A percentile compares a stretch with the other conserved stretches of the same genome.
Evolutionary conservation across 1,140 invertebrate genomes (phyloP).

Genomic region (Lepidostoma basale): DNA sequence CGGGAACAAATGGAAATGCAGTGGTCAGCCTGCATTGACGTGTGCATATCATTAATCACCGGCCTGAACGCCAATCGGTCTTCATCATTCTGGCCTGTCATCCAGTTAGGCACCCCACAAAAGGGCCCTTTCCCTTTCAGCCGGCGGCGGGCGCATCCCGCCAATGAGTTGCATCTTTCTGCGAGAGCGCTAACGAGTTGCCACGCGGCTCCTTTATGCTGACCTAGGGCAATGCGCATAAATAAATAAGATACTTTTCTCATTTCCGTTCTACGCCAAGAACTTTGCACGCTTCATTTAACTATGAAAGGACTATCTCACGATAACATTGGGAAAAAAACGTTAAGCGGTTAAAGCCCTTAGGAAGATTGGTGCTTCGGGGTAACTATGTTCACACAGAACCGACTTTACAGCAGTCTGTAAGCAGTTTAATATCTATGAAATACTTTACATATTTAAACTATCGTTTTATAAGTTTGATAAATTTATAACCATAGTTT

Average conservation of each 20-base stretch:
- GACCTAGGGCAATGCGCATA: neutral
- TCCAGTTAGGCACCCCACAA: neutral
- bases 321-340: too few species aligned
- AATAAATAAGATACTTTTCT: constrained; percentile 1
- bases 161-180: neutral
- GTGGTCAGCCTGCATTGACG: too few species aligned
- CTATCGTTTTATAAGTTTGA: too few species aligned
- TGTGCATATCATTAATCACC: neutral
- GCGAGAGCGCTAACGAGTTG: neutral
- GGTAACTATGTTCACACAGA: too few species aligned
- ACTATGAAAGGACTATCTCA: neutral
- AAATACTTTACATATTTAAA: too few species aligned
- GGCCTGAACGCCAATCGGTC: too few species aligned
- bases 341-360: too few species aligned
- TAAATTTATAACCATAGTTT: too few species aligned
- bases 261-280: constrained; percentile 1
- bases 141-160: neutral
- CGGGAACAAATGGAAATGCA: too few species aligned
- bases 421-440: too few species aligned
- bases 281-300: neutral
- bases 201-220: neutral
- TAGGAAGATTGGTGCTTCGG: too few species aligned
- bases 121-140: neutral
- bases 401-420: too few species aligned
- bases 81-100: neutral